Percentiles rank a stretch among this genome's conserved stretches.
These are phyloP conservation scores for Bibio marci DNA, from an alignment of 2,888 invertebrate genomes.

Conservation along the genomic window DNA sequence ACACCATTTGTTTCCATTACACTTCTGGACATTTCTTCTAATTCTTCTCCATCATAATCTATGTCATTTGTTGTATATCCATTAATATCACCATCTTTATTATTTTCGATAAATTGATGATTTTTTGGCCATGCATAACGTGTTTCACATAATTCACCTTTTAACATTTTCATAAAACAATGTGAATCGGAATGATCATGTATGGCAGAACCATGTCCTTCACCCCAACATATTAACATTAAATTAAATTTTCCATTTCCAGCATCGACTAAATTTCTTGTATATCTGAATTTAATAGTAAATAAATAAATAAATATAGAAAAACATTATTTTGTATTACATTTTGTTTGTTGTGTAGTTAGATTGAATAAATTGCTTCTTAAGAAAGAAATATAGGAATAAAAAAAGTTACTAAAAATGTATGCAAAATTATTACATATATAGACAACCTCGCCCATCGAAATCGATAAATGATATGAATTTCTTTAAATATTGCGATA, in stretches of 20 bases:
- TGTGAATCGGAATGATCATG: slow-evolving; percentile 95
- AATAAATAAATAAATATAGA: background rate
- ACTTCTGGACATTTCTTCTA: slow-evolving; percentile 48
- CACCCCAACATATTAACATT: slow-evolving; percentile 97
- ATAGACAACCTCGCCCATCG: no score
- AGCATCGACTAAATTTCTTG: slow-evolving; percentile 84
- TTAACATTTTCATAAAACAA: slow-evolving; percentile 92
- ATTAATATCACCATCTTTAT: slow-evolving; percentile 8
- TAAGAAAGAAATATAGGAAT: no score
- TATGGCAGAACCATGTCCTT: slow-evolving; percentile 84
- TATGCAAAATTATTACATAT: no score
- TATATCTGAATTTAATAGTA: slow-evolving; percentile 46
- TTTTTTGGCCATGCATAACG: slow-evolving; percentile 22
- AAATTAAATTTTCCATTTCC: slow-evolving; percentile 97
- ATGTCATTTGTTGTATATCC: no score
- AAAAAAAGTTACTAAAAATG: no score
- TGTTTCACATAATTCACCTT: slow-evolving; percentile 68
- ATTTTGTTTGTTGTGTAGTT: no score
- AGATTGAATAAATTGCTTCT: no score
- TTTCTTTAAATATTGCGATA: no score
- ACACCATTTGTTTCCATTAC: slow-evolving; percentile 59
- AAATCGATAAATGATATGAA: no score
- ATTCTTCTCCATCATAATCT: slow-evolving; percentile 30
- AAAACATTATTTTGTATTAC: no score
- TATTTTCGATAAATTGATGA: slow-evolving; percentile 12